phyloP scores from a whole-genome alignment of 2,113 vertebrate species.

The Phaetusa simplex region DNA sequence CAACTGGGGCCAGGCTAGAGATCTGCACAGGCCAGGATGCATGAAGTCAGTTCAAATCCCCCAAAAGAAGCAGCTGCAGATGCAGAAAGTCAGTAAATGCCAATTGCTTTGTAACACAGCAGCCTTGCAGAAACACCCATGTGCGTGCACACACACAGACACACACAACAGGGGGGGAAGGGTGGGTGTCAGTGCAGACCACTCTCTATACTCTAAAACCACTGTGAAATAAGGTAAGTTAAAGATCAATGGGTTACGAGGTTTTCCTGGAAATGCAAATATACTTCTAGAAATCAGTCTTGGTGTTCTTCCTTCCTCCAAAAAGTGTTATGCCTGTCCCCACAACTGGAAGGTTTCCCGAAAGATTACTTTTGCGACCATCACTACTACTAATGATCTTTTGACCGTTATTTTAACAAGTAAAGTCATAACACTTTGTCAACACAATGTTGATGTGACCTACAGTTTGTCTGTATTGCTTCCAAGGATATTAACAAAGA shows the following conservation, averaged over 20 bases:
- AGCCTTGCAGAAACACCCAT: neutral
- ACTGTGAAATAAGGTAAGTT: neutral
- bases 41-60: neutral
- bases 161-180: neutral
- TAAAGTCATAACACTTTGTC: neutral
- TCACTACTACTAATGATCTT: neutral
- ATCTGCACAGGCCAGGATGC: neutral
- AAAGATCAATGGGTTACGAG: neutral
- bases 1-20: neutral
- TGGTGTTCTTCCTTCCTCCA: neutral
- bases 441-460: neutral
- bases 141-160: accelerated
- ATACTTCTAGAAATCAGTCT: neutral
- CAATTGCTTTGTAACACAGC: neutral
- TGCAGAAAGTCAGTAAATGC: neutral
- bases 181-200: neutral
- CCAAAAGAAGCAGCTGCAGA: neutral
- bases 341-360: neutral
- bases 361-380: neutral
- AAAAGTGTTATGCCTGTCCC: neutral
- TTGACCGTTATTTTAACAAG: neutral
- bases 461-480: neutral
- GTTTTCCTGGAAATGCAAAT: neutral
- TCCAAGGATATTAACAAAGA: neutral
- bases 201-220: neutral